Evolutionary conservation across 2,888 invertebrate genomes (phyloP), one percentile per base, ranked within the genome.

Genomic region (Prenolepis imparis): DNA sequence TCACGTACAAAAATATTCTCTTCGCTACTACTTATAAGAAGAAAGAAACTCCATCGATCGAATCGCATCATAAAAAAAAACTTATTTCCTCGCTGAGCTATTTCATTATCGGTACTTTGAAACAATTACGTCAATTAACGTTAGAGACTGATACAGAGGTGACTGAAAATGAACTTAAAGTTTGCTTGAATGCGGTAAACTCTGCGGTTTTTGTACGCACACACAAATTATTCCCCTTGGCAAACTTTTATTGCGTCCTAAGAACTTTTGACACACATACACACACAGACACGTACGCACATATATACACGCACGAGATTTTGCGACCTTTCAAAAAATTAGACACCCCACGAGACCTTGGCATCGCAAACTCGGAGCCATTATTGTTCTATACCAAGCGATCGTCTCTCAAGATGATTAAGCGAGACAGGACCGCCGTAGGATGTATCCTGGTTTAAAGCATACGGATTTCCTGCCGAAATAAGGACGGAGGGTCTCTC

Each of bases 401-500:
- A 11, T n/a, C 57, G 21, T 44, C 59, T 78, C 15, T 59, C 44
- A 70, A 32, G 41, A 9, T 18, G 57, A 57, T 44, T 68, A 21
- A 70, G 18, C 18, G 12, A 70, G 39, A 68, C 68, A 21, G 5
- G n/a, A 28, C 15, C 21, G 41, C 39, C 39, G 18, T 21, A 70
- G 32, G 41, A 44, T 70, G 15, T 78, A 41, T 70, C 32, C 41
- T 32, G 32, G 12, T 44, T 78, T 59, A 59, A 70, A 57, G 55
- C 41, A 57, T 41, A 55, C 55, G 41, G 70, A 78, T 59, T 78
- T 70, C 39, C 32, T 59, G 21, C 28, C 70, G 21, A 70, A 78
- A 63, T 78, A 59, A 32, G 18, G 15, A 77, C n/a, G 28, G 68
- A 32, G 21, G 4, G 18, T 5, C 36, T 24, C 52, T 48, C 68